Evolutionary conservation across 2,113 vertebrate genomes (phyloP).

Genomic region (Crotalus viridis): DNA sequence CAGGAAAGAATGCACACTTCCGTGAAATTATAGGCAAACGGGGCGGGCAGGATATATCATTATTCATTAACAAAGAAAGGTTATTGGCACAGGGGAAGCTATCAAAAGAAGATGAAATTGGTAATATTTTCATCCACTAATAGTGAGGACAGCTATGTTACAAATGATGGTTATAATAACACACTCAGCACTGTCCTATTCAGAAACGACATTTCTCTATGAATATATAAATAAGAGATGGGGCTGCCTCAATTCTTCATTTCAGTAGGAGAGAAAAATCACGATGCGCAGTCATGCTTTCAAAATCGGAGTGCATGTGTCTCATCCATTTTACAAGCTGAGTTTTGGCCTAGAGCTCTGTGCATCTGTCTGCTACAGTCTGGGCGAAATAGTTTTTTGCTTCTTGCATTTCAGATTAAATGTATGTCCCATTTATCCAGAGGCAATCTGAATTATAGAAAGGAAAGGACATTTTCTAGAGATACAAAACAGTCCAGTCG

Average conservation of each 20-base stretch:
- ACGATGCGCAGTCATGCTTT: neutral
- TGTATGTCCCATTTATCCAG: neutral
- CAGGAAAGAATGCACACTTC: neutral
- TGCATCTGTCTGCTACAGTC: neutral
- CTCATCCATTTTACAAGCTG: neutral
- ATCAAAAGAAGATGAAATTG: conserved; percentile 6
- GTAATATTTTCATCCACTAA: accelerated
- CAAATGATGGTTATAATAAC: neutral
- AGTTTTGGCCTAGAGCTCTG: neutral
- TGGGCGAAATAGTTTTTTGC: neutral
- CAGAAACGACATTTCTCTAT: conserved; percentile 22
- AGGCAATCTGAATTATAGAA: neutral
- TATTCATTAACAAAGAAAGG: conserved; percentile 7
- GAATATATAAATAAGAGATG: neutral
- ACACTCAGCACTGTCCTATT: neutral
- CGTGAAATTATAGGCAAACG: neutral
- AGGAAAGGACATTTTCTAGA: neutral
- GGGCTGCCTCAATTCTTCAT: conserved; percentile 26
- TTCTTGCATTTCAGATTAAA: neutral
- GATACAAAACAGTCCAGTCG: neutral
- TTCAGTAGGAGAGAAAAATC: neutral
- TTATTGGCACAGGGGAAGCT: neutral
- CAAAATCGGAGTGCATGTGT: neutral
- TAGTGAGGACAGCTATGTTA: conserved; percentile 15
- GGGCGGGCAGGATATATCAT: neutral